Evolutionary conservation across 2,113 vertebrate genomes (phyloP).

Genomic region (Notarius lentiginosus): DNA sequence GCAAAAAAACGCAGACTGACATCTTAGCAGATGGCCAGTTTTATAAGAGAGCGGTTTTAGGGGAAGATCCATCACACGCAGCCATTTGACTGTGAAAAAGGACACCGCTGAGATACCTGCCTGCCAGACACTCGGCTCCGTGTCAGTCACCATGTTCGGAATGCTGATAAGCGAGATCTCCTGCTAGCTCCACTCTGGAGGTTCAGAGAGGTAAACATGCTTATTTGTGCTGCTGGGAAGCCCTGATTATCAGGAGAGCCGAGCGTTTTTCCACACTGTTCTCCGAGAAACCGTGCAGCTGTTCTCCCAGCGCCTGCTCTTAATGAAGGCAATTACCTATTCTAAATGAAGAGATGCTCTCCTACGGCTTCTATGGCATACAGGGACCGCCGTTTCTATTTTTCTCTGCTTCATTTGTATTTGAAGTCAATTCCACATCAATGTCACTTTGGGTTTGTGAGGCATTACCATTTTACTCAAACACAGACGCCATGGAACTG

Average conservation of each 20-base stretch:
- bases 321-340: conserved; percentile 36
- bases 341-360: conserved; percentile 5
- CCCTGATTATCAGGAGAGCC: conserved; percentile 24
- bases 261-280: neutral
- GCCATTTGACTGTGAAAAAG: conserved; percentile 16
- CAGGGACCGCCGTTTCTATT: conserved; percentile 46
- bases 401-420: conserved; percentile 10
- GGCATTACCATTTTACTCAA: neutral
- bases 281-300: conserved; percentile 15
- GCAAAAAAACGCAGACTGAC: conserved; percentile 4
- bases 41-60: neutral
- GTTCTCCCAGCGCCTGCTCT: neutral
- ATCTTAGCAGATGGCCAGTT: conserved; percentile 22
- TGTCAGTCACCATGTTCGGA: neutral
- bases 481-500: neutral
- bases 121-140: neutral
- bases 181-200: neutral
- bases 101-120: neutral
- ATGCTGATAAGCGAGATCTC: conserved; percentile 30
- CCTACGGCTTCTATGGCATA: conserved; percentile 49
- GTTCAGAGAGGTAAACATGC: conserved; percentile 6
- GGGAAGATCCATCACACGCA: neutral
- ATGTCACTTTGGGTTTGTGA: neutral
- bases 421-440: conserved; percentile 6
- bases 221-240: conserved; percentile 15